phyloP scores from a whole-genome alignment of 2,888 invertebrate species.

The Agapostemon virescens region DNA sequence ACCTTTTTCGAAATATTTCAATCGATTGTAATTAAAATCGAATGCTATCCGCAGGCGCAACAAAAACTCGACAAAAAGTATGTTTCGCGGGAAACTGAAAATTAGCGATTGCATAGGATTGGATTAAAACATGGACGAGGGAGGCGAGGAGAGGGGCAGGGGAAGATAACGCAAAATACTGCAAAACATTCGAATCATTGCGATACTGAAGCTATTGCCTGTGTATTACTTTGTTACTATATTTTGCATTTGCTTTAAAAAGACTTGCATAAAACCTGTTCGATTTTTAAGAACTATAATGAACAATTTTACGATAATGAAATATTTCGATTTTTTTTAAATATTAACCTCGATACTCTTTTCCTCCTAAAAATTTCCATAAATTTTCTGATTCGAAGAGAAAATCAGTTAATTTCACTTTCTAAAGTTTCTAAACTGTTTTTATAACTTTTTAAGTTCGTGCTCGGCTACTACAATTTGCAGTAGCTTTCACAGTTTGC shows the following conservation, averaged over 20 bases:
- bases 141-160: not conserved
- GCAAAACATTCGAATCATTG: not conserved
- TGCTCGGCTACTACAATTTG: not conserved
- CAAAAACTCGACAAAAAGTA: not conserved
- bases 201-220: not conserved
- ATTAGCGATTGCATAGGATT: not conserved
- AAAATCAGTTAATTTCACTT: no score
- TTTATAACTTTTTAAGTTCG: not conserved
- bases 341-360: no score
- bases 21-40: slow-evolving; percentile 19
- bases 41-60: not conserved
- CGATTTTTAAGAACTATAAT: not conserved
- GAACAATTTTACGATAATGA: no score
- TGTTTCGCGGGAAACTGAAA: not conserved
- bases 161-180: not conserved
- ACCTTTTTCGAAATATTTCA: not conserved
- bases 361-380: no score
- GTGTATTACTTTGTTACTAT: not conserved
- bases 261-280: not conserved
- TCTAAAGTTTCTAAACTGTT: not conserved
- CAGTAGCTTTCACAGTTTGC: no score
- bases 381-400: no score
- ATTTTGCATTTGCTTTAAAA: not conserved
- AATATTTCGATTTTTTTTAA: no score
- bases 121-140: not conserved